These are phyloP conservation scores for Trachythela sp. DNA, from an alignment of 64 coral and sea anemone species.

Conservation along the genomic window DNA sequence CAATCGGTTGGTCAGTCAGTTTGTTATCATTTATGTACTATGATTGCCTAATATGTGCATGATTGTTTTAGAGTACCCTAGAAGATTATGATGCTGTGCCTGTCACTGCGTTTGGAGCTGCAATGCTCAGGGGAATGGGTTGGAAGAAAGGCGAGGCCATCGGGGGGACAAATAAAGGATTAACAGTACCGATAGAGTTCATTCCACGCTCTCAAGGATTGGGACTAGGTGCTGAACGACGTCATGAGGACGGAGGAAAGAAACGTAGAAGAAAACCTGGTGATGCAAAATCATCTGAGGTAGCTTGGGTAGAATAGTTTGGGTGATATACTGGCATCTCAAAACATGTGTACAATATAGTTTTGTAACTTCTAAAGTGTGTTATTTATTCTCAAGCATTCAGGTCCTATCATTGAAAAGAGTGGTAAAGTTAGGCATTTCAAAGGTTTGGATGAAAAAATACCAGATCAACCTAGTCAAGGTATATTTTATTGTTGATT, in stretches of 20 bases:
- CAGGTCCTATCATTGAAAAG: conserved; percentile 80
- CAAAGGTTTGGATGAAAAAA: conserved; percentile 77
- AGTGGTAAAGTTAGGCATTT: conserved; percentile 83
- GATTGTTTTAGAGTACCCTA: conserved; percentile 78
- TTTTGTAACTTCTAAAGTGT: conserved; percentile 1
- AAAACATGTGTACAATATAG: background rate
- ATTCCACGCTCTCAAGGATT: conserved; percentile 93
- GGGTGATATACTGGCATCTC: background rate
- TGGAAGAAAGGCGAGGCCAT: conserved; percentile 94
- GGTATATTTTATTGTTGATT: conserved; percentile 42
- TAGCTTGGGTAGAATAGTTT: background rate
- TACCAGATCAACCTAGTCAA: conserved; percentile 34
- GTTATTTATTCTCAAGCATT: conserved; percentile 14
- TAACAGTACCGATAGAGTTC: conserved; percentile 88
- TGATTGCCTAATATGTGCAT: no score
- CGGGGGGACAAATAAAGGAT: conserved; percentile 81
- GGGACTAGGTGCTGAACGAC: conserved; percentile 78
- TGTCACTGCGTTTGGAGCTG: conserved; percentile 74
- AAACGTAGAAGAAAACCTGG: conserved; percentile 64
- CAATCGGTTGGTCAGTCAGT: background rate
- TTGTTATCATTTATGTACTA: background rate
- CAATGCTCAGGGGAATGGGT: conserved; percentile 97
- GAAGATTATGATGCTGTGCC: conserved; percentile 85
- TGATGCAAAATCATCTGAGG: conserved; percentile 21
- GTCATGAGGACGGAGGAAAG: conserved; percentile 21